Evolutionary conservation across 2,113 vertebrate genomes (phyloP).

Genomic region (Campylorhamphus procurvoides): DNA sequence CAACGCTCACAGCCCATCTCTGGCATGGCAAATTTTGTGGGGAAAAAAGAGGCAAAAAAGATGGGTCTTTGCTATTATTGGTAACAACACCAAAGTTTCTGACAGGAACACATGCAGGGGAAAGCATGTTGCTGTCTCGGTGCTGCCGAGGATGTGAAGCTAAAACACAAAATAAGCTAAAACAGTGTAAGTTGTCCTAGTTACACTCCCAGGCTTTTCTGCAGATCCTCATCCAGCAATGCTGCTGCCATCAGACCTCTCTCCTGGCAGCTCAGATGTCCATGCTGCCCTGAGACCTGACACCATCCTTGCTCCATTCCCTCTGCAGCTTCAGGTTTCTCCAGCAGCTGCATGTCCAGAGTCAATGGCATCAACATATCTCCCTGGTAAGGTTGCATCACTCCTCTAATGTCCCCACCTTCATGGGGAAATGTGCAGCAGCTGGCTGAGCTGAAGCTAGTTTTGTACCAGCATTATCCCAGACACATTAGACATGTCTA

Average conservation of each 20-base stretch:
- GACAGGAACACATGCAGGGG: background rate
- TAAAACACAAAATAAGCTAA: background rate
- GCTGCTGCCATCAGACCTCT: background rate
- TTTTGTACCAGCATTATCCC: background rate
- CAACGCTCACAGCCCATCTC: background rate
- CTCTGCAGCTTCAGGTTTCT: background rate
- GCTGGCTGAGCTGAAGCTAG: background rate
- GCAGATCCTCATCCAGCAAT: background rate
- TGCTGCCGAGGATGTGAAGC: background rate
- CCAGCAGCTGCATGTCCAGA: background rate
- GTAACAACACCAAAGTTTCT: background rate
- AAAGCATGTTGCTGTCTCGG: background rate
- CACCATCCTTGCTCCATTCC: background rate
- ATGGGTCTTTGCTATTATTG: background rate
- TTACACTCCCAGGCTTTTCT: background rate
- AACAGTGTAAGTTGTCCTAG: background rate
- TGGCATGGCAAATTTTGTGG: accelerated
- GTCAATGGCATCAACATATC: background rate
- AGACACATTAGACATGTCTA: background rate
- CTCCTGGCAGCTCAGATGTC: background rate
- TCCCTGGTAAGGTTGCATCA: accelerated
- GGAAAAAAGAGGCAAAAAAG: background rate
- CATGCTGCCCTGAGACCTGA: background rate
- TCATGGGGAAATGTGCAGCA: accelerated
- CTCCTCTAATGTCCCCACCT: background rate